Conservation (phyloP, 2,888 invertebrate genomes). For the Nomada fabriciana region DNA sequence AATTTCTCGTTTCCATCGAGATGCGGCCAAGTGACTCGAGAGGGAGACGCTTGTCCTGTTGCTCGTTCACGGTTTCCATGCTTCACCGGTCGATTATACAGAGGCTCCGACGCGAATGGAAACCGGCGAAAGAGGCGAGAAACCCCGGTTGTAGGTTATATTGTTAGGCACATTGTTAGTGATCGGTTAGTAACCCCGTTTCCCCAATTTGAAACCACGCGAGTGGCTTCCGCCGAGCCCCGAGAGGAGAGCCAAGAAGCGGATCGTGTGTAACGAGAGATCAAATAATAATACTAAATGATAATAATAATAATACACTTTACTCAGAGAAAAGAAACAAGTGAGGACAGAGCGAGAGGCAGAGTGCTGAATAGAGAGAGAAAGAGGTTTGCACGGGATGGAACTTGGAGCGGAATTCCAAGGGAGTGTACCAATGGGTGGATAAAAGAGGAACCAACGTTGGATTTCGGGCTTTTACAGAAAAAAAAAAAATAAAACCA, state of each 20-base stretch:
- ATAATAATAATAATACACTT: slow-evolving; percentile 25
- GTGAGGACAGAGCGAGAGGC: slow-evolving; percentile 51
- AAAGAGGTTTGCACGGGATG: neutral
- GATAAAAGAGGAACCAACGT: too few species aligned
- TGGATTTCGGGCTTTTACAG: neutral
- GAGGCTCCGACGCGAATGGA: neutral
- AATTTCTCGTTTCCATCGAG: too few species aligned
- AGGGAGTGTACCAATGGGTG: too few species aligned
- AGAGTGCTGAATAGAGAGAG: slow-evolving; percentile 39
- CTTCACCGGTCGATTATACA: slow-evolving; percentile 25
- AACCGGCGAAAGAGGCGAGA: slow-evolving; percentile 47
- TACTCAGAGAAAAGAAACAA: slow-evolving; percentile 51
- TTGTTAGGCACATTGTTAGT: slow-evolving; percentile 80
- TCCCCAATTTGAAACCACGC: slow-evolving; percentile 81
- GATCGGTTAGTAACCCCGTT: slow-evolving; percentile 75
- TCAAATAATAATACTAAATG: slow-evolving; percentile 26
- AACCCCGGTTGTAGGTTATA: slow-evolving; percentile 31
- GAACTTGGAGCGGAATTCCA: neutral
- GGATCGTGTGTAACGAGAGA: slow-evolving; percentile 74
- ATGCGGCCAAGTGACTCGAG: neutral
- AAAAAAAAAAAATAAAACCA: neutral
- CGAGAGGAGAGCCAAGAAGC: slow-evolving; percentile 84
- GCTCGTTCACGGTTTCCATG: neutral
- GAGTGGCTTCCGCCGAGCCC: slow-evolving; percentile 84
- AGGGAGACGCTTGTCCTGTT: too few species aligned